Evolutionary conservation across 2,113 vertebrate species (phyloP).

Genomic region (Cololabis saira): DNA sequence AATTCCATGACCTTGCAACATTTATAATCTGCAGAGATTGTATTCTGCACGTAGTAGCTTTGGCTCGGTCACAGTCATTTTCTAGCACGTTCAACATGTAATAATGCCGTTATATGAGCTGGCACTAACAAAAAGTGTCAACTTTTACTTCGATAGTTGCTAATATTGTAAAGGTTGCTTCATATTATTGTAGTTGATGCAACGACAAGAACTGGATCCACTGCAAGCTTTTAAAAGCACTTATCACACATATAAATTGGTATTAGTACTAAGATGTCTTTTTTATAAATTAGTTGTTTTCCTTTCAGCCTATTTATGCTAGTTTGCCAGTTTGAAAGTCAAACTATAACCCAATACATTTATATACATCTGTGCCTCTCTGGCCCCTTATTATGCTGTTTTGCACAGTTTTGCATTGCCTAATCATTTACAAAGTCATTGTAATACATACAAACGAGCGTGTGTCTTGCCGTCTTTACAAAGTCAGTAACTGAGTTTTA

Average conservation of each 20-base stretch:
- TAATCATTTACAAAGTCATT: slow-evolving; percentile 51
- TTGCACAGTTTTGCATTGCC: slow-evolving; percentile 37
- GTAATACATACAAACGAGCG: slow-evolving; percentile 36
- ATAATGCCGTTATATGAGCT: not conserved
- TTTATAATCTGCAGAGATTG: too few species aligned
- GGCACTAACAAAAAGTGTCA: not conserved
- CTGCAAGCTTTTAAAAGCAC: not conserved
- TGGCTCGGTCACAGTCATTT: too few species aligned
- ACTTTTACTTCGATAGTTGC: too few species aligned
- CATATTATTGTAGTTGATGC: not conserved
- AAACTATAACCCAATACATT: slow-evolving; percentile 44
- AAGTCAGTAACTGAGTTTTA: slow-evolving; percentile 48
- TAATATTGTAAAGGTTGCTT: too few species aligned
- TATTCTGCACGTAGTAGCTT: too few species aligned
- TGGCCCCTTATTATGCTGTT: slow-evolving; percentile 43
- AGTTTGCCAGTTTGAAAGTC: slow-evolving; percentile 34
- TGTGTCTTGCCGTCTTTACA: slow-evolving; percentile 7
- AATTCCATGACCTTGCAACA: not conserved
- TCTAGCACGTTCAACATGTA: too few species aligned
- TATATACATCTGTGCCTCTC: slow-evolving; percentile 39
- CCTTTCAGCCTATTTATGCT: slow-evolving; percentile 23
- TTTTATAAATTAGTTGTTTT: slow-evolving; percentile 38
- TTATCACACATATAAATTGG: not conserved
- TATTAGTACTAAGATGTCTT: slow-evolving; percentile 23
- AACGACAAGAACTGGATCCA: not conserved